Conservation (phyloP, 2,797 vertebrate genomes). For the Eleutherodactylus coqui region DNA sequence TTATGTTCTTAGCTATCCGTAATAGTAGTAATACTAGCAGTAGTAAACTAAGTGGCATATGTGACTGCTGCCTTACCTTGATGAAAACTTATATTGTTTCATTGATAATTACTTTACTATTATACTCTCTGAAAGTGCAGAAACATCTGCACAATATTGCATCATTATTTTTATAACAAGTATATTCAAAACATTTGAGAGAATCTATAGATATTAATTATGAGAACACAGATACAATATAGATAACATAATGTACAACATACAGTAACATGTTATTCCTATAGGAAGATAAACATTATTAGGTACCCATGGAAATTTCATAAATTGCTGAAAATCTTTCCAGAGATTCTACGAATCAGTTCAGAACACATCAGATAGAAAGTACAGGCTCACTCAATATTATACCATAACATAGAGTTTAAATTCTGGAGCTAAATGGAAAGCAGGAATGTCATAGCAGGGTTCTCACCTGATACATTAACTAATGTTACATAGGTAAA, state of each 20-base stretch:
- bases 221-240: too few species aligned
- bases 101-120: too few species aligned
- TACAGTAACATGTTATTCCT: background rate
- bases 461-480: background rate
- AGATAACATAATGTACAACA: too few species aligned
- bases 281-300: background rate
- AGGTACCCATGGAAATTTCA: background rate
- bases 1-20: background rate
- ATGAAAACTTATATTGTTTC: too few species aligned
- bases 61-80: too few species aligned
- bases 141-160: too few species aligned
- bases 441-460: background rate
- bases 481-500: background rate
- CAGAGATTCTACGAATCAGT: background rate
- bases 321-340: background rate
- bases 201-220: too few species aligned
- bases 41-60: too few species aligned
- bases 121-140: too few species aligned
- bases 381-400: background rate
- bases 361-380: background rate
- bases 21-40: too few species aligned
- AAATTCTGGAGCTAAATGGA: background rate
- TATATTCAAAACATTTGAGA: too few species aligned
- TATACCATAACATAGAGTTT: background rate
- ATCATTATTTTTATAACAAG: too few species aligned